Conservation (phyloP, 2,113 vertebrate genomes). For the Siniperca knerii region DNA sequence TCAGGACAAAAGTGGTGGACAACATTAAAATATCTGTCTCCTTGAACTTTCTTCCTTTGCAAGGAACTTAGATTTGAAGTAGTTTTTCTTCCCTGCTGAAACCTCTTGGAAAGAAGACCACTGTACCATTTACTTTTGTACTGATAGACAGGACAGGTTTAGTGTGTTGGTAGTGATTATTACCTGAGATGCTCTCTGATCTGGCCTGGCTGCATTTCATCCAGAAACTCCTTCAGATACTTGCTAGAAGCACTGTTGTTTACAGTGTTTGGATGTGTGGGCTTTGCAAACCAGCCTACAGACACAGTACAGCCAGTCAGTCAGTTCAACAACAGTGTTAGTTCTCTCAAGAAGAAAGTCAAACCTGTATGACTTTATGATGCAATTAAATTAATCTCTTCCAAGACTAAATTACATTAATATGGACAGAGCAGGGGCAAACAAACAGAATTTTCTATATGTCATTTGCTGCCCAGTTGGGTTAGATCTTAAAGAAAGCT, state of each 20-base stretch:
- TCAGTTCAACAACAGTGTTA: background rate
- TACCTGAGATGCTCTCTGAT: slow-evolving; percentile 93
- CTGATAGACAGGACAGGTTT: background rate
- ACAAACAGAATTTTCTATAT: background rate
- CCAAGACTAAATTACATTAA: background rate
- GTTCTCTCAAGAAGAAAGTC: background rate
- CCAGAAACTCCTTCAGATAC: slow-evolving; percentile 86
- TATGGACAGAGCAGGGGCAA: background rate
- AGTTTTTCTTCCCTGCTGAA: background rate
- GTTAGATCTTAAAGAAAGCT: background rate
- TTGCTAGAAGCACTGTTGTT: slow-evolving; percentile 36
- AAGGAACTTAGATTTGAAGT: background rate
- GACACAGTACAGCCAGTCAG: slow-evolving; percentile 4
- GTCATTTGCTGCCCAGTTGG: background rate
- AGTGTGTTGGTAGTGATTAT: background rate
- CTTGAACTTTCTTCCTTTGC: background rate
- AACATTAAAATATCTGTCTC: background rate
- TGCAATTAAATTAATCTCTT: background rate
- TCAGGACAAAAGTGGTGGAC: background rate
- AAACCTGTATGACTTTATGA: background rate
- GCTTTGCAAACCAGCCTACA: slow-evolving; percentile 91
- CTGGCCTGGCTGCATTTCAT: slow-evolving; percentile 90
- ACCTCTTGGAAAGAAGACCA: background rate
- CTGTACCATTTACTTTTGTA: background rate
- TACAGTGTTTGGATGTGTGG: slow-evolving; percentile 53